Conservation (phyloP, 2,797 vertebrate genomes). For the Sebastiscus albofasciatus region DNA sequence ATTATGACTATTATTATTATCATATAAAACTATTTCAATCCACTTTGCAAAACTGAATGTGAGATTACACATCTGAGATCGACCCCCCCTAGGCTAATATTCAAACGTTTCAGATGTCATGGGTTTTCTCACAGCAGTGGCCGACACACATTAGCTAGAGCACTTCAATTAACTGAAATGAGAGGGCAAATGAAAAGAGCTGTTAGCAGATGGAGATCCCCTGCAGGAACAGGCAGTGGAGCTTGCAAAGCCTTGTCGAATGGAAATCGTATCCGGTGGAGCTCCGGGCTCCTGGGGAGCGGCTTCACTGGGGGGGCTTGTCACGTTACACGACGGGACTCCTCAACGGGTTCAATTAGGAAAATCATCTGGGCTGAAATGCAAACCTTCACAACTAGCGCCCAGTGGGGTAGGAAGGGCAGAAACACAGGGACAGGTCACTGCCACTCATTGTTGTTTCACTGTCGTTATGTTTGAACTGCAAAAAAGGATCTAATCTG, state of each 20-base stretch:
- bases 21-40: background rate
- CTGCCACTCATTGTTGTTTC: conserved; percentile 12
- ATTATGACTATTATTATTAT: background rate
- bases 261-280: conserved; percentile 68
- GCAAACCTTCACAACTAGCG: conserved; percentile 31
- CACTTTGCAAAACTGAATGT: background rate
- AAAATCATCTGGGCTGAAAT: conserved; percentile 70
- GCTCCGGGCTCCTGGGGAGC: conserved; percentile 61
- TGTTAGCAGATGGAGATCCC: conserved; percentile 65
- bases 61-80: background rate
- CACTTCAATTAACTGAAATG: conserved; percentile 75
- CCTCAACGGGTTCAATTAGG: conserved; percentile 68
- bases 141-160: conserved; percentile 36
- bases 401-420: conserved; percentile 29
- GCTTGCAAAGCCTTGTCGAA: conserved; percentile 62
- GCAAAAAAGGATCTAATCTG: conserved; percentile 14
- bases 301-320: conserved; percentile 28
- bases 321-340: conserved; percentile 65
- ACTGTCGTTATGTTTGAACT: conserved; percentile 22
- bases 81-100: background rate
- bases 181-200: conserved; percentile 64
- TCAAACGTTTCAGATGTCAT: conserved; percentile 46
- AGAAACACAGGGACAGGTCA: conserved; percentile 4
- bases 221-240: conserved; percentile 44
- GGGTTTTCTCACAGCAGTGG: conserved; percentile 44